Conservation (phyloP, 2,888 invertebrate species). For the Parnassius orleans region DNA sequence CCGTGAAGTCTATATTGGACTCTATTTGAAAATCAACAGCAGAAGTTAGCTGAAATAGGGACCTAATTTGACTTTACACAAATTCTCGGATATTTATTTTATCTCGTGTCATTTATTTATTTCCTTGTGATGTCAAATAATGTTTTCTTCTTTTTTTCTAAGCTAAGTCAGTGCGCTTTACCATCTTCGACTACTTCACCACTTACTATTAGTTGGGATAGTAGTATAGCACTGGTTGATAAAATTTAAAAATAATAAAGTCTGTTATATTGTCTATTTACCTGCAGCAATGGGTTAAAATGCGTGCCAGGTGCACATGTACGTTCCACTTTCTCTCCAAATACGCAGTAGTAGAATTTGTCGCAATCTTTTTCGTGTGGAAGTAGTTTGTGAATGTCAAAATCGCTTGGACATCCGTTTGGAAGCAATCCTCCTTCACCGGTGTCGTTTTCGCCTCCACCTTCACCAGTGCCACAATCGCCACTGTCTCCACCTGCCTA, state of each 20-base stretch:
- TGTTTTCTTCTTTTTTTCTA: too few species aligned
- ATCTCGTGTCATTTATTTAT: too few species aligned
- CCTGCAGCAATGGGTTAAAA: conserved; percentile 29
- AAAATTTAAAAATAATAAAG: background rate
- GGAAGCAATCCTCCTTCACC: conserved; percentile 25
- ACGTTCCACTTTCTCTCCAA: conserved; percentile 39
- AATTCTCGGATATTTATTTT: too few species aligned
- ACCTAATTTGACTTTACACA: too few species aligned
- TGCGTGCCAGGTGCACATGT: conserved; percentile 25
- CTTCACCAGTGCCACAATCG: conserved; percentile 19
- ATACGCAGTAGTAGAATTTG: conserved; percentile 46
- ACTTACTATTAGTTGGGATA: too few species aligned
- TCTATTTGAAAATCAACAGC: too few species aligned
- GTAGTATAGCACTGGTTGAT: too few species aligned
- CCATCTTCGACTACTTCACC: too few species aligned
- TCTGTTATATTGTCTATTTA: background rate
- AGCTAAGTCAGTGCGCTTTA: too few species aligned
- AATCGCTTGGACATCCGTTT: conserved; percentile 44
- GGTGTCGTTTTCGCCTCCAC: conserved; percentile 15
- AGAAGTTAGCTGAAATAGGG: too few species aligned
- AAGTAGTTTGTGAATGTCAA: conserved; percentile 37
- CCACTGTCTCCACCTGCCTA: conserved; percentile 17
- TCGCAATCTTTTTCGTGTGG: conserved; percentile 45
- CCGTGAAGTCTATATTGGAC: too few species aligned
- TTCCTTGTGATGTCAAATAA: too few species aligned